Base-by-base conservation (phyloP, 1,140 invertebrate genomes). In the Hydropsyche tenuis region DNA sequence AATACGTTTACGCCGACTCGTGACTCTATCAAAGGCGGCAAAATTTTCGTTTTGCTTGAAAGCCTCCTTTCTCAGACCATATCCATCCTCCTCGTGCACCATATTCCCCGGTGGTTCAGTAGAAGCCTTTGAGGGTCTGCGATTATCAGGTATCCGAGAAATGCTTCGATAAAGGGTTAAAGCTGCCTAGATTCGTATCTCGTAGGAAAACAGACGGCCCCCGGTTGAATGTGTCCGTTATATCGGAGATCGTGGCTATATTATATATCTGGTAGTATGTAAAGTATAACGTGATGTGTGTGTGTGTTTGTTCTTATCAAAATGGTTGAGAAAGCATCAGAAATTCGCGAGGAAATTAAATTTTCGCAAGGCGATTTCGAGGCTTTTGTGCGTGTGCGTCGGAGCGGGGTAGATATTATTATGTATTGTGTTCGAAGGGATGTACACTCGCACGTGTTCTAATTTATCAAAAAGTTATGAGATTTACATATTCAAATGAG, bases 111-210 rank as follows among this genome's bases (percentile, higher is more conserved):
- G 25, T 64, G 62, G 20, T 20, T 70, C 23, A n/a, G n/a, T n/a
- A n/a, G n/a, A n/a, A n/a, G n/a, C n/a, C n/a, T n/a, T n/a, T n/a
- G n/a, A n/a, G n/a, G n/a, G n/a, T n/a, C n/a, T n/a, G 68, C 16
- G 27, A 60, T 42, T 60, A 71, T 22, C 69, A 71, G 46, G 51
- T 71, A 71, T 71, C 48, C 42, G n/a, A 51, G 45, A 56, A 71
- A 60, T 27, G 30, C 51, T 60, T 51, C 25, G 69, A 71, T 71
- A 30, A 71, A 60, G 25, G 27, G 4, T n/a, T 30, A 51, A 20
- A 20, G 37, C 27, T 7, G n/a, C 14, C 46, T 37, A 71, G 69
- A 71, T 56, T 30, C 69, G 18, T 30, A 70, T 56, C 48, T 22
- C 30, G 14, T 69, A 12, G 45, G 22, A 27, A 27, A 22, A 37